These are phyloP conservation scores for Polymixis flavicincta DNA, from an alignment of 2,888 invertebrate genomes.

Conservation along the genomic window DNA sequence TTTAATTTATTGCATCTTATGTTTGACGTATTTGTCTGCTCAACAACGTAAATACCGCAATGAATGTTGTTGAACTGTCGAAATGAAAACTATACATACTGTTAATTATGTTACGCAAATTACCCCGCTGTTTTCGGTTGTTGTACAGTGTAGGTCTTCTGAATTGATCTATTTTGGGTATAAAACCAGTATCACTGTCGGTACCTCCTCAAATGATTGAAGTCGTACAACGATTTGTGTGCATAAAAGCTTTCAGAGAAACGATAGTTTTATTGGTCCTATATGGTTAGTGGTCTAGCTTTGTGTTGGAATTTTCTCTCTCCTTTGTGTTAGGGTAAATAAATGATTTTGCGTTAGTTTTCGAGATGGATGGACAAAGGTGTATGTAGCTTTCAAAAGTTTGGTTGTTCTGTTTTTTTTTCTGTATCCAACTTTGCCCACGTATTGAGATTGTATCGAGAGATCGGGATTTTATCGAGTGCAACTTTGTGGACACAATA, in stretches of 20 bases:
- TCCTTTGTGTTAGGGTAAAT: conserved; percentile 23
- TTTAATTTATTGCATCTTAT: no score
- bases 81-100: no score
- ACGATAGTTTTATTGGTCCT: conserved; percentile 28
- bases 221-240: conserved; percentile 22
- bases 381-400: conserved; percentile 6
- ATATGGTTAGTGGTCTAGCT: conserved; percentile 23
- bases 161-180: not conserved
- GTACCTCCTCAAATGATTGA: conserved; percentile 32
- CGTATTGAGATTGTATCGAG: not conserved
- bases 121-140: not conserved
- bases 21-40: no score
- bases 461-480: not conserved
- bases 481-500: not conserved
- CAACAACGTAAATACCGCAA: no score
- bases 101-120: no score
- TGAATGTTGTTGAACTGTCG: no score
- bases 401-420: not conserved
- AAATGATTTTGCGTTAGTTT: conserved; percentile 9
- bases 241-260: conserved; percentile 26
- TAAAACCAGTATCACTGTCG: conserved; percentile 29
- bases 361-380: conserved; percentile 6
- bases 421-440: not conserved
- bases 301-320: not conserved
- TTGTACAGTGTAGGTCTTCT: conserved; percentile 5